Evolutionary conservation across 2,888 invertebrate species (phyloP), one percentile per base, ranked within the genome.

Genomic region (Apomyelois bistriatella): DNA sequence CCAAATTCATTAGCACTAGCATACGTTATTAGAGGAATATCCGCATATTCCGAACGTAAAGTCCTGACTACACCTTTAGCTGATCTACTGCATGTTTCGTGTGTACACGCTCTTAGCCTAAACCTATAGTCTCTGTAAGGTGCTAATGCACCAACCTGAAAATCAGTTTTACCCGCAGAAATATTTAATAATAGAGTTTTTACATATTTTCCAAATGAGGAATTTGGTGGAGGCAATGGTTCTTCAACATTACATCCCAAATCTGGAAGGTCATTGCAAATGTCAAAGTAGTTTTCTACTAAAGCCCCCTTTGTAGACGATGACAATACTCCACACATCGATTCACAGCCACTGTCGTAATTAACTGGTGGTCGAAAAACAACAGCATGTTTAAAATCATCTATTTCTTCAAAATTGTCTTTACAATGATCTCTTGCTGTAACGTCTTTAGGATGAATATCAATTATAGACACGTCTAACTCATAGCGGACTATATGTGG

Each of bases 81-180:
- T 28, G 81, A 80, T 60, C 81, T 72, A 51, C 90, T 89, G 48
- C 90, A 90, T 9, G 53, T 48, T 1, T 62, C 53, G 4, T 61
- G 58, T 46, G 72, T 68, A 59, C 90, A 90, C 35, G 85, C 81
- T 55, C 87, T 70, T 52, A 90, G 63, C 54, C 77, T 69, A 58
- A 89, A 82, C 53, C 73, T 80, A 53, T 89, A 90, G 63, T 88
- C 88, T 60, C 87, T 72, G 50, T 66, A 90, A 0, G 89, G 88
- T 15, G 84, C 83, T 38, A 90, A 61, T 1, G 74, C 74, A 8
- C 68, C 75, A 3, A 90, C 68, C 66, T 78, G 72, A 47, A 69
- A 82, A 1, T 62, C 61, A 36, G 66, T 76, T 60, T 58, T 71
- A 1, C 67, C 61, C 1, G 69, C 71, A 15, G 57, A 69, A 48